Percentiles rank a stretch among this genome's conserved stretches.
These are phyloP conservation scores for Phortica magna DNA, from an alignment of 2,888 invertebrate genomes.

Conservation along the genomic window DNA sequence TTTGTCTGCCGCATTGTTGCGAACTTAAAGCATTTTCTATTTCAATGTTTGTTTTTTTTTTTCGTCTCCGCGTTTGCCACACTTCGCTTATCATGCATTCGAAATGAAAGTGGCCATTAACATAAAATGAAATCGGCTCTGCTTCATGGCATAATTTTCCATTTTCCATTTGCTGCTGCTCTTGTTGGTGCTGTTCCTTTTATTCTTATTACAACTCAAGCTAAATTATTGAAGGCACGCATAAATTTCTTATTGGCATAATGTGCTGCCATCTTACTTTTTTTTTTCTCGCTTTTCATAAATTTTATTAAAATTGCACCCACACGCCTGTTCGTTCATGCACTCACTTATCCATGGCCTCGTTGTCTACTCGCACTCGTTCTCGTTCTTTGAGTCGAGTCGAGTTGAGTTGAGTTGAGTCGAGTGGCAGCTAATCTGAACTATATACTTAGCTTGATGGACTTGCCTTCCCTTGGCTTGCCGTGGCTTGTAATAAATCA, in stretches of 20 bases:
- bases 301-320: slow-evolving; percentile 10
- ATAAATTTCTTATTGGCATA: slow-evolving; percentile 24
- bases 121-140: slow-evolving; percentile 20
- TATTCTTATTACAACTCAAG: background rate
- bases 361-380: too few species aligned
- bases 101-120: slow-evolving; percentile 26
- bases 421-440: slow-evolving; percentile 22
- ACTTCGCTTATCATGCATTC: background rate
- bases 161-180: background rate
- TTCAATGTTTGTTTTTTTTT: background rate
- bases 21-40: slow-evolving; percentile 1
- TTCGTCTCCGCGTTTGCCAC: background rate
- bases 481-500: slow-evolving; percentile 63
- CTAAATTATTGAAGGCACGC: background rate
- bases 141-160: background rate
- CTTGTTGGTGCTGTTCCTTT: background rate
- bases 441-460: slow-evolving; percentile 27
- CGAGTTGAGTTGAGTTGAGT: background rate
- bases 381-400: background rate
- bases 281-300: background rate
- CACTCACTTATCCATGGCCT: background rate
- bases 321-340: background rate
- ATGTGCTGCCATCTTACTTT: background rate
- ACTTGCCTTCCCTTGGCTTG: slow-evolving; percentile 9
- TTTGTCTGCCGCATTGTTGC: background rate